Evolutionary conservation across 2,888 invertebrate species (phyloP).

Genomic region (Andrena minutula): DNA sequence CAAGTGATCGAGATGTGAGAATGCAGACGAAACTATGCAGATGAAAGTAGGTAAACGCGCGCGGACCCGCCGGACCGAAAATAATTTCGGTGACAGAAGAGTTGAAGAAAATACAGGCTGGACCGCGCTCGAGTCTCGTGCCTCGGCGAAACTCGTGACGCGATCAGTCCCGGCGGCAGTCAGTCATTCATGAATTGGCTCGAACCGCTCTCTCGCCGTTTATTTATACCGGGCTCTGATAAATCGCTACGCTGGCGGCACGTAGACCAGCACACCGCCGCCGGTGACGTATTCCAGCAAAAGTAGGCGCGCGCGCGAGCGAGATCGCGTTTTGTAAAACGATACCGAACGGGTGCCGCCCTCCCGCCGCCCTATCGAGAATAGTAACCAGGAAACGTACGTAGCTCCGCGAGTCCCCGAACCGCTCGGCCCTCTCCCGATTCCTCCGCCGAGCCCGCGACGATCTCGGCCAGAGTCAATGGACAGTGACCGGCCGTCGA

Average conservation of each 20-base stretch:
- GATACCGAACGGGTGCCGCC: constrained; percentile 35
- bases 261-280: constrained; percentile 32
- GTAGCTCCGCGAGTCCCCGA: not conserved
- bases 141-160: constrained; percentile 43
- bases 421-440: not conserved
- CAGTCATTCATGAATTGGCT: constrained; percentile 79
- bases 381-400: constrained; percentile 35
- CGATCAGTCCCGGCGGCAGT: constrained; percentile 38
- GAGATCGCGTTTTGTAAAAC: constrained; percentile 49
- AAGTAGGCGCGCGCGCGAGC: constrained; percentile 36
- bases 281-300: constrained; percentile 51
- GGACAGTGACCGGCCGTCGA: constrained; percentile 21
- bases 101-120: not conserved
- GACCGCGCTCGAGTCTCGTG: constrained; percentile 18
- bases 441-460: not conserved
- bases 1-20: too few species aligned
- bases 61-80: too few species aligned
- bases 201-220: constrained; percentile 71
- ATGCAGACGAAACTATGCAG: too few species aligned
- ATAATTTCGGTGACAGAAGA: too few species aligned
- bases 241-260: constrained; percentile 61
- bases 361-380: not conserved
- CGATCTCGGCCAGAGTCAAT: constrained; percentile 12
- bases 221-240: constrained; percentile 74
- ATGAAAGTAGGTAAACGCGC: too few species aligned